Conservation (phyloP, 1,140 invertebrate species). For the Globodera rostochiensis region DNA sequence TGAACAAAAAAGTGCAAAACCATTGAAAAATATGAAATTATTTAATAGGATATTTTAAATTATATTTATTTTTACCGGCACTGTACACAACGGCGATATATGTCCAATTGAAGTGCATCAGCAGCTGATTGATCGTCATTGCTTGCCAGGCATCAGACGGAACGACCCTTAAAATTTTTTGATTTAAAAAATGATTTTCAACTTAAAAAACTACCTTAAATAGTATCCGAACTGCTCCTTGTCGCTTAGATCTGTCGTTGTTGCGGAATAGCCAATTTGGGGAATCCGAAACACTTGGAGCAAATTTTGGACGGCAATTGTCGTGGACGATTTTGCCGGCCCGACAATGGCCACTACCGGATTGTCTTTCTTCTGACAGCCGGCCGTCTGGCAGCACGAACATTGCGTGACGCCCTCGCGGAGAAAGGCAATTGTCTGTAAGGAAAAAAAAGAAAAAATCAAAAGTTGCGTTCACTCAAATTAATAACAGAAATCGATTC, state of each 20-base stretch:
- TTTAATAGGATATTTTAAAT: not conserved
- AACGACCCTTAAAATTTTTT: conserved; percentile 70
- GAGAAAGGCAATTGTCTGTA: conserved; percentile 61
- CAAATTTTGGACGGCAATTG: conserved; percentile 76
- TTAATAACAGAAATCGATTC: not conserved
- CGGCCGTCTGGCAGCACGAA: conserved; percentile 64
- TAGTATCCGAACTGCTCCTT: conserved; percentile 80
- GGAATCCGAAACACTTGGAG: conserved; percentile 71
- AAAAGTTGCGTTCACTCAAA: too few species aligned
- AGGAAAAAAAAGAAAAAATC: not conserved
- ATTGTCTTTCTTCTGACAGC: conserved; percentile 60
- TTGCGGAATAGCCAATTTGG: conserved; percentile 79
- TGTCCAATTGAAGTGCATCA: conserved; percentile 78
- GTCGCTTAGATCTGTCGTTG: conserved; percentile 77
- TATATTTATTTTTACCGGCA: conserved; percentile 71
- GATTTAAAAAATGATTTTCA: not conserved
- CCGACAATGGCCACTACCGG: conserved; percentile 60
- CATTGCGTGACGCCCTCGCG: conserved; percentile 60
- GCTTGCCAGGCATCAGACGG: conserved; percentile 82
- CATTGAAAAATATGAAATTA: not conserved
- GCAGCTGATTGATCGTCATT: conserved; percentile 76
- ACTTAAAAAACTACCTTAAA: conserved; percentile 68
- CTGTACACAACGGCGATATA: conserved; percentile 82
- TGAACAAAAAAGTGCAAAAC: not conserved
- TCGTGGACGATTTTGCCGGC: conserved; percentile 62